Evolutionary conservation across 2,113 vertebrate species (phyloP), one percentile per base, ranked within the genome.

Genomic region (Picathartes gymnocephalus): DNA sequence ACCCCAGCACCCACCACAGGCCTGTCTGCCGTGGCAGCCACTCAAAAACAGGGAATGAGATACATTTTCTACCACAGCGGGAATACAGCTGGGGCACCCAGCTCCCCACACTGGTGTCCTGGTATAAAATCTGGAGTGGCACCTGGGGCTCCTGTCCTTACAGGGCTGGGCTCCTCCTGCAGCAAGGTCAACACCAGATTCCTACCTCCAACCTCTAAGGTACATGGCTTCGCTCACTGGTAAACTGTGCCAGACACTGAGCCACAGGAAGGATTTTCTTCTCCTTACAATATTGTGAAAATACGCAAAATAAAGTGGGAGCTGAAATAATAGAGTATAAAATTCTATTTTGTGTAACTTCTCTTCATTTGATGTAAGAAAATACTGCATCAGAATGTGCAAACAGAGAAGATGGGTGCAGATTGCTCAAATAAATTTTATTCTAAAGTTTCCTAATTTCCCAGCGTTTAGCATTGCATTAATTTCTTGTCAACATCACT

Each of bases 1-100:
- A 53, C 11, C 31, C 51, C 77, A 51, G 37, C 7, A 1, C n/a
- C 5, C 53, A 39, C 8, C 45, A 47, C 11, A 64, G 60, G 21
- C 15, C 28, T 48, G 16, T 48, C 18, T 50, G 22, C 40, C 54
- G 9, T 0, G 1, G 50, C 44, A n/a, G 19, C 25, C 3, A 1
- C 81, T 45, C 35, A 45, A 15, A 79, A 33, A 1, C 3, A 4
- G 20, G 61, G 28, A 61, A 39, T 18, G 4, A 73, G 51, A 47
- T 11, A 19, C 4, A 40, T 4, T 45, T 61, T 81, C 54, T 54
- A 15, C n/a, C 47, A 53, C 8, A 83, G 30, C 45, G 56, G 37
- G 35, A 81, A 37, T 12, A 24, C 40, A 64, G 24, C 50, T n/a
- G 0, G 0, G n/a, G 13, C 54, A 45, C n/a, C 37, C 21, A 22